Conservation (phyloP, 2,113 vertebrate species). For the Tetrax tetrax region DNA sequence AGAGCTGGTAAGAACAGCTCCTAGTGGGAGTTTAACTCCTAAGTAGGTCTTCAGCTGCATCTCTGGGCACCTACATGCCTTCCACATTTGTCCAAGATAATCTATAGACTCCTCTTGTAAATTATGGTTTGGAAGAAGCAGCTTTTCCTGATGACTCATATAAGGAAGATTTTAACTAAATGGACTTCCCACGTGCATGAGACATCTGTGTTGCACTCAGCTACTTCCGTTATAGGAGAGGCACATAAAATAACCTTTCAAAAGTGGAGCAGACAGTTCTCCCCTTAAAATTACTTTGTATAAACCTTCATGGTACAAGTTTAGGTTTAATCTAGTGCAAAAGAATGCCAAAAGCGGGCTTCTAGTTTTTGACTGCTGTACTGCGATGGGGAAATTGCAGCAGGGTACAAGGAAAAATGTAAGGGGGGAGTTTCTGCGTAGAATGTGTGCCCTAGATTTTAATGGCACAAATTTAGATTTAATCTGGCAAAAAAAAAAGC, state of each 20-base stretch:
- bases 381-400: background rate
- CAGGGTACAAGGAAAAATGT: background rate
- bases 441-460: background rate
- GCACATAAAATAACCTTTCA: background rate
- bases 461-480: background rate
- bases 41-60: background rate
- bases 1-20: background rate
- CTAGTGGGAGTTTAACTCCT: background rate
- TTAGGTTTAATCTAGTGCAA: background rate
- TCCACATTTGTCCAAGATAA: background rate
- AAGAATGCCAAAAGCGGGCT: background rate
- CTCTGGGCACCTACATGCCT: conserved; percentile 12
- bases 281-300: background rate
- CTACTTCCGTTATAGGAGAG: background rate
- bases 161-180: background rate
- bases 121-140: conserved; percentile 5
- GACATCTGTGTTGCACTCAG: background rate
- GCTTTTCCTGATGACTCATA: conserved; percentile 2
- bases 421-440: background rate
- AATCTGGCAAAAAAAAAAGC: background rate
- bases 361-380: background rate
- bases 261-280: background rate
- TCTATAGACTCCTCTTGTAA: background rate
- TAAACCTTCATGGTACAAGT: background rate
- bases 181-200: background rate